Evolutionary conservation across 2,888 invertebrate species (phyloP).

Genomic region (Unio pictorum): DNA sequence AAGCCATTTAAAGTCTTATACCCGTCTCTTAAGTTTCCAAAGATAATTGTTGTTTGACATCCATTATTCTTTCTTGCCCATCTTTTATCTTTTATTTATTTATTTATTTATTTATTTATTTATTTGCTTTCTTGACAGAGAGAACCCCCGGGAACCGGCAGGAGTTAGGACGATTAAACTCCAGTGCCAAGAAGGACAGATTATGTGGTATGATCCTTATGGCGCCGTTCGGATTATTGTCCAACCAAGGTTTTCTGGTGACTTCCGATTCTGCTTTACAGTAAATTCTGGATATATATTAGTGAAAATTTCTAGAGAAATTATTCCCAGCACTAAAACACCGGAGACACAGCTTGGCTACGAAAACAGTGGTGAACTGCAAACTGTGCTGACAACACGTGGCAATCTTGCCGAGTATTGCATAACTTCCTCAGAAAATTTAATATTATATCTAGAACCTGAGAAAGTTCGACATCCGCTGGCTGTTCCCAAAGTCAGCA

Average conservation of each 20-base stretch:
- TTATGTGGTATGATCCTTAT: constrained; percentile 50
- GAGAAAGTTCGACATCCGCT: constrained; percentile 28
- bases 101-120: constrained; percentile 8
- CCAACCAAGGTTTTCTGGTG: constrained; percentile 22
- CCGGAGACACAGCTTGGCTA: constrained; percentile 15
- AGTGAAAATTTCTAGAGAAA: constrained; percentile 49
- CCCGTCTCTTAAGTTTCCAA: too few species aligned
- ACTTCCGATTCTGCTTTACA: constrained; percentile 41
- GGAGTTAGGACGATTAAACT: constrained; percentile 40
- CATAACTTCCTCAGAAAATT: constrained; percentile 27
- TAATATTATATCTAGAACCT: constrained; percentile 50
- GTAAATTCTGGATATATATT: constrained; percentile 33
- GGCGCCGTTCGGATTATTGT: constrained; percentile 47
- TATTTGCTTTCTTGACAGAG: constrained; percentile 36
- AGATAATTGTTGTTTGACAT: too few species aligned
- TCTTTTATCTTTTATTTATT: not conserved
- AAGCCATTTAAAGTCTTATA: too few species aligned
- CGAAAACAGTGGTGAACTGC: constrained; percentile 29
- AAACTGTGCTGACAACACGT: constrained; percentile 26
- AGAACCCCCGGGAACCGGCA: constrained; percentile 15
- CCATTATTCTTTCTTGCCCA: too few species aligned
- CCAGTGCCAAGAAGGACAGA: constrained; percentile 43
- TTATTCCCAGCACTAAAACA: constrained; percentile 12
- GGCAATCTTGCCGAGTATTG: constrained; percentile 46
- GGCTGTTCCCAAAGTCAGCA: constrained; percentile 38